These are phyloP conservation scores for Coregonus clupeaformis DNA, from an alignment of 2,113 vertebrate species.

Conservation along the genomic window DNA sequence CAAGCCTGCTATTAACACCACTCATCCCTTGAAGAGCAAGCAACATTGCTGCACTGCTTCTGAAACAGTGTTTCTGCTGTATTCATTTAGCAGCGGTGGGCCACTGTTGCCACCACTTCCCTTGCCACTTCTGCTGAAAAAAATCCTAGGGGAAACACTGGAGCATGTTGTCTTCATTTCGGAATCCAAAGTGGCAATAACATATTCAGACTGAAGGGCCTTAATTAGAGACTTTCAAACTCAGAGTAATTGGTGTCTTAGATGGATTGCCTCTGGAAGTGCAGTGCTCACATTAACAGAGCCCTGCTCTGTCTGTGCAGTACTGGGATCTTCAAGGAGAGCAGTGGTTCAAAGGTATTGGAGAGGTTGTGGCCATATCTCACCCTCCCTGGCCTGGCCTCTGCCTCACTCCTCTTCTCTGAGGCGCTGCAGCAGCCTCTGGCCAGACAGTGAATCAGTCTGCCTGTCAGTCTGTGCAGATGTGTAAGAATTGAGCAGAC, in stretches of 20 bases:
- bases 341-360: slow-evolving; percentile 50
- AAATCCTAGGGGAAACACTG: too few relatives aligned
- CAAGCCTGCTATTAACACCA: slow-evolving; percentile 69
- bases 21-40: slow-evolving; percentile 70
- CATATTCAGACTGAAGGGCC: slow-evolving; percentile 77
- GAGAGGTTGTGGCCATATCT: slow-evolving; percentile 36
- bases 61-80: slow-evolving; percentile 32
- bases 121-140: too few relatives aligned
- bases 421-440: slow-evolving; percentile 1
- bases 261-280: slow-evolving; percentile 68
- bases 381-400: neutral
- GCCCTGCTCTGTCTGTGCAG: slow-evolving; percentile 56
- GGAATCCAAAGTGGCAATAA: slow-evolving; percentile 72
- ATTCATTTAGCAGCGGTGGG: too few relatives aligned
- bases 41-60: slow-evolving; percentile 51
- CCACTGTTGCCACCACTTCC: too few relatives aligned
- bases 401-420: slow-evolving; percentile 8
- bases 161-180: slow-evolving; percentile 66
- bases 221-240: slow-evolving; percentile 76
- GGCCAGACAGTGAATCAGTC: neutral
- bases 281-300: slow-evolving; percentile 57
- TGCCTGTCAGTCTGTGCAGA: neutral
- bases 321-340: slow-evolving; percentile 60
- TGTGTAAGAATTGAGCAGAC: neutral
- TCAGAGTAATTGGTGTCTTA: slow-evolving; percentile 75